Conservation (phyloP, 2,113 vertebrate species). For the Mystacornis crossleyi region DNA sequence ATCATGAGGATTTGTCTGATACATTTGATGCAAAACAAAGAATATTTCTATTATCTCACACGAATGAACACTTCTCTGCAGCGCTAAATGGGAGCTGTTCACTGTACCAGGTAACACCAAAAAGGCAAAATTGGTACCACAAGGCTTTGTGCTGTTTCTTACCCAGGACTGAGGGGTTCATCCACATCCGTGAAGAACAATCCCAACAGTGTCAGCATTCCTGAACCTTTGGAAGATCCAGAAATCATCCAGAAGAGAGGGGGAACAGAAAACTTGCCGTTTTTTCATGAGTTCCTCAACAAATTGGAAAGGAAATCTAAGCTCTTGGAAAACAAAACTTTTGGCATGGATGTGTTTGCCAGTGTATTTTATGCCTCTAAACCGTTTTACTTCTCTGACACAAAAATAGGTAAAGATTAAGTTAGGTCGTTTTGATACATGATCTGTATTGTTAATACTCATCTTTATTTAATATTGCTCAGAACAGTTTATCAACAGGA, state of each 20-base stretch:
- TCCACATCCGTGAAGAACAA: not conserved
- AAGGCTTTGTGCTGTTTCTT: not conserved
- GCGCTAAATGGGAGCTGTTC: not conserved
- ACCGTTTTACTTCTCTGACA: not conserved
- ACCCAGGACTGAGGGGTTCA: not conserved
- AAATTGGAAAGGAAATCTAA: not conserved
- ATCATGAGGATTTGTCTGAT: not conserved
- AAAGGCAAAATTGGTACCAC: not conserved
- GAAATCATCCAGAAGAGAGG: not conserved
- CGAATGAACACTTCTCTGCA: not conserved
- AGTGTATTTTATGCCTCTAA: not conserved
- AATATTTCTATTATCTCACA: not conserved
- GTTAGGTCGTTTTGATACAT: not conserved
- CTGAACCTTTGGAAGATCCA: not conserved
- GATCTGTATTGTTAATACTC: not conserved
- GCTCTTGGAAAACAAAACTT: not conserved
- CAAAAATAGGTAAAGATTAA: not conserved
- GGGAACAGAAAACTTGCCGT: not conserved
- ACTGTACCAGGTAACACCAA: not conserved
- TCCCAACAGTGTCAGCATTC: not conserved
- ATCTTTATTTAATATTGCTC: not conserved
- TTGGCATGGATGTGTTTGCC: not conserved
- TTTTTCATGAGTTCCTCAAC: not conserved
- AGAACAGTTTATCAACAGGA: not conserved
- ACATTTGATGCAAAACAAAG: not conserved